Evolutionary conservation across 2,113 vertebrate species (phyloP), one percentile per base, ranked within the genome.

Genomic region (Dunckerocampus dactyliophorus): DNA sequence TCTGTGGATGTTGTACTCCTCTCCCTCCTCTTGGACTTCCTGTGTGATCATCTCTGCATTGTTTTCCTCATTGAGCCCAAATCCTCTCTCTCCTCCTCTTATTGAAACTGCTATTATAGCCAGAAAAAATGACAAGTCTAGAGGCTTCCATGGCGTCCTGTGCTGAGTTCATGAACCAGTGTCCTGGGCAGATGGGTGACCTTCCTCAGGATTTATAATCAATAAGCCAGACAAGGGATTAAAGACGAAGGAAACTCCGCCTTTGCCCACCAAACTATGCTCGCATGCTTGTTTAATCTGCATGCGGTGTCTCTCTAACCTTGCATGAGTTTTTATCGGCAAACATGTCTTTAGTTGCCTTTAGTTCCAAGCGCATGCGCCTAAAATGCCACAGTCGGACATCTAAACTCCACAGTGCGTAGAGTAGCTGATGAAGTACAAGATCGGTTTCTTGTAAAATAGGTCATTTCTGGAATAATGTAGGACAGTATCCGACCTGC

Each of bases 31-130:
- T 43, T 65, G 64, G 74, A 83, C 77, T 76, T 69, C 74, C 72
- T 72, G 69, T 80, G 76, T 83, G 67, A 80, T 72, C 79, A 83
- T 84, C 75, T 74, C 67, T 69, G 68, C 67, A 59, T 84, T 73
- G 71, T 84, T 77, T 81, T 65, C 62, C 72, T 64, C 81, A 74
- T 78, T 56, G 62, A 71, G 71, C 68, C 66, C 17, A 65, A 69
- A 75, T 77, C 84, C 82, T 85, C 83, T 78, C 76, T 83, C 77
- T 82, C 84, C 77, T 82, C 84, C 53, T 42, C 53, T 12, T 55
- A 19, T 7, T 55, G 34, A 43, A 43, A 43, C 39, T 43, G 34
- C 19, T 19, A 39, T 14, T n/a, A 17, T 37, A n/a, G 53, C 39
- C 34, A 19, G 39, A 14, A 43, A 43, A 43, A 12, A 6, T 12